phyloP scores from a whole-genome alignment of 2,797 vertebrate species.

The Euphonia xanthogaster region DNA sequence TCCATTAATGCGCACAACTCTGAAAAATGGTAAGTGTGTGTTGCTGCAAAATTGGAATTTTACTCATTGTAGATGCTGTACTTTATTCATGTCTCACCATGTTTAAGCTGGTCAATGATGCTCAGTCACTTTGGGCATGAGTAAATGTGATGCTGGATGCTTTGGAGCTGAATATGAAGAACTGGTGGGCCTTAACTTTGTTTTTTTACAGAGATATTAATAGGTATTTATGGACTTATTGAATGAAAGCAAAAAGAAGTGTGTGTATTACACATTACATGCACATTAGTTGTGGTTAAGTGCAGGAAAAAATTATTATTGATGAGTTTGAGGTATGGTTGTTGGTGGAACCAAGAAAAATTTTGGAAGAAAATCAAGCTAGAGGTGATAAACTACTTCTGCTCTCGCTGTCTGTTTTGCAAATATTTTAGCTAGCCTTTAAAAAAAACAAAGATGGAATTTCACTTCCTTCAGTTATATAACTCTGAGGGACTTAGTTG shows the following conservation, averaged over 20 bases:
- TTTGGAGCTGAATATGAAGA: neutral
- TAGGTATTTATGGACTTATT: neutral
- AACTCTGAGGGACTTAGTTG: neutral
- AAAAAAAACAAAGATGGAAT: neutral
- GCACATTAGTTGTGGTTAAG: neutral
- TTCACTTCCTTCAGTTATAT: neutral
- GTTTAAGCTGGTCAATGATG: neutral
- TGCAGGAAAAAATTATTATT: neutral
- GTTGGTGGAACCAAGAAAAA: neutral
- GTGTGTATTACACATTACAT: neutral
- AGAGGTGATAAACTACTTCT: neutral
- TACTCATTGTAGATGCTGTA: neutral
- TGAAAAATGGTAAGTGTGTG: neutral
- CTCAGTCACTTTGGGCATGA: neutral
- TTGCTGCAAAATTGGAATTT: neutral
- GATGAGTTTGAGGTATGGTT: neutral
- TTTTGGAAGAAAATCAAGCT: neutral
- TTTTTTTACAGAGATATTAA: neutral
- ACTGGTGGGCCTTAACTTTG: neutral
- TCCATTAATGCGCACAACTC: neutral
- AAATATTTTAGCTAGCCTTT: neutral
- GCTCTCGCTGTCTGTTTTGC: neutral
- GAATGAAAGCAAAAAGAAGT: neutral
- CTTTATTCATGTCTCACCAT: neutral
- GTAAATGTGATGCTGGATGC: neutral